Conservation (phyloP, 2,888 invertebrate genomes). For the Agonopterix subpropinquella region DNA sequence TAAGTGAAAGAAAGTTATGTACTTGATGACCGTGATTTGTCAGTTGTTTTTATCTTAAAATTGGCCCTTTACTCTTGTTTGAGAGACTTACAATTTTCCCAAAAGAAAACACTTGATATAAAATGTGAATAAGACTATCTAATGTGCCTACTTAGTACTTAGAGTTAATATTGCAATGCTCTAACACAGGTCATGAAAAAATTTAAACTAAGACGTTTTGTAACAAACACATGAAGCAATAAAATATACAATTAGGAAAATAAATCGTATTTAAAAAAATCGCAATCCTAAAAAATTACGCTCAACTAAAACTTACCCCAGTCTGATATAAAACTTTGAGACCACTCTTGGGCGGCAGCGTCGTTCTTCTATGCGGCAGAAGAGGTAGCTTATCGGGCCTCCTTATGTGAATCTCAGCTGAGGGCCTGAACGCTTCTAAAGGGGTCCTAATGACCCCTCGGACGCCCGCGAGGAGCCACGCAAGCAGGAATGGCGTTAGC, state of each 20-base stretch:
- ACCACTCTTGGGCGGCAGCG: conserved; percentile 62
- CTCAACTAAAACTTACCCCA: conserved; percentile 76
- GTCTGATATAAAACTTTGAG: conserved; percentile 83
- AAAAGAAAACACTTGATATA: too few relatives aligned
- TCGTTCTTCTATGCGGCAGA: conserved; percentile 67
- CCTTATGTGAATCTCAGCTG: conserved; percentile 62
- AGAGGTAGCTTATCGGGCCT: conserved; percentile 64
- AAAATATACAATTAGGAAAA: too few relatives aligned
- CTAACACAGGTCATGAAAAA: too few relatives aligned
- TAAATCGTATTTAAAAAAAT: not conserved
- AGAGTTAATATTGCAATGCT: too few relatives aligned
- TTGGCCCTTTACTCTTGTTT: too few relatives aligned
- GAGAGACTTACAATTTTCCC: too few relatives aligned
- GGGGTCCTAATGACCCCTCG: conserved; percentile 68
- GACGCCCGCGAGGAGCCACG: conserved; percentile 52
- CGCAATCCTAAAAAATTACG: not conserved
- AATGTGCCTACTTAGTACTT: too few relatives aligned
- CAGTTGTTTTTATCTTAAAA: not conserved
- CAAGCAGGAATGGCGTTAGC: conserved; percentile 52
- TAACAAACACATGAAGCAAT: too few relatives aligned
- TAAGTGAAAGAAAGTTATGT: not conserved
- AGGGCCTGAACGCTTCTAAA: conserved; percentile 73
- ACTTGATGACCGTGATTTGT: not conserved
- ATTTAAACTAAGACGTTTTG: too few relatives aligned
- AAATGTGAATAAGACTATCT: too few relatives aligned